Evolutionary conservation across 1,140 invertebrate genomes (phyloP), one percentile per base, ranked within the genome.

Genomic region (Latrodectus geometricus): DNA sequence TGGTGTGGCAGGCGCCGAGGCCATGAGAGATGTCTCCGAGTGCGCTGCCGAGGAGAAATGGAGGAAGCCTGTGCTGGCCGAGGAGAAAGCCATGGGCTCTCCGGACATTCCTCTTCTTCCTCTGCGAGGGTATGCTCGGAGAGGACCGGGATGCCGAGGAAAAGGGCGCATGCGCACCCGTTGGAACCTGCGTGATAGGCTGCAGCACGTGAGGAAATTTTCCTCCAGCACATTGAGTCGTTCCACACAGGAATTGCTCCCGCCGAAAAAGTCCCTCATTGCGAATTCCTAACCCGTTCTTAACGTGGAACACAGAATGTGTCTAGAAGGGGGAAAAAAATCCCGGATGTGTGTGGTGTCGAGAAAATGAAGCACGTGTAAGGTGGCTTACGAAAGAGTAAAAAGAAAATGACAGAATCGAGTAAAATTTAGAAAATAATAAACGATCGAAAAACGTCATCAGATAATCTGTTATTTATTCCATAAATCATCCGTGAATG

Each of bases 41-140:
- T 49, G 73, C 12, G 15, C 15, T 7, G 35, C 23, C 9, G 79
- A 48, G 23, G n/a, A 48, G 72, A 84, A 75, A 23, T 84, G 82
- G 17, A 84, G 82, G 54, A 84, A 76, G 15, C 82, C 82, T 49
- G 82, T 84, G 73, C 82, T 84, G 61, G 82, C 82, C 20, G 82
- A 84, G 49, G 82, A 84, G 82, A 54, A 75, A 50, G 82, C 82
- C 82, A 84, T 84, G 69, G 65, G 75, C 77, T 54, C 17, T 35
- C 50, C 14, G 8, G 52, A 21, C 15, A 56, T 9, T n/a, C 15
- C 70, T 8, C 23, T 73, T 49, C 70, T 23, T 73, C 70, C 23
- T n/a, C 48, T 73, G 68, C 68, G 17, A 20, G 12, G 11, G 48
- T 35, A 61, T 61, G 54, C 54, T 61, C 35, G 2, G 17, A 61